A percentile compares a stretch with the other conserved stretches of the same genome.
Evolutionary conservation across 2,113 vertebrate species (phyloP).

Genomic region (Nycticorax nycticorax): DNA sequence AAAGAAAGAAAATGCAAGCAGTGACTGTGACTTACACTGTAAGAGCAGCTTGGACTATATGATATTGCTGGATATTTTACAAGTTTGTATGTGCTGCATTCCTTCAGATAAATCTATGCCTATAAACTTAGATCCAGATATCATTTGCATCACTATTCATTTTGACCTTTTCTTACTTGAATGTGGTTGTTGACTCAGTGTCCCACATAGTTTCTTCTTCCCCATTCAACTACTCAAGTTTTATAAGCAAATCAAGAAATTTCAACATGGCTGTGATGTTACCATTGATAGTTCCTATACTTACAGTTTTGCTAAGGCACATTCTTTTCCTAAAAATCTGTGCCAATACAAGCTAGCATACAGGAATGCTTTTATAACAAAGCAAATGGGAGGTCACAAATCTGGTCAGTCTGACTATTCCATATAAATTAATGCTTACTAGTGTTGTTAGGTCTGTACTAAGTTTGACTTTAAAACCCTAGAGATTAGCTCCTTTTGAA

Average conservation of each 20-base stretch:
- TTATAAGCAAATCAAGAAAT: neutral
- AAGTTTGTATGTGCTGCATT: neutral
- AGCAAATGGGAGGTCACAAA: neutral
- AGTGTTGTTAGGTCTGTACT: neutral
- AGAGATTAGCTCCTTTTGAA: neutral
- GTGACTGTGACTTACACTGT: neutral
- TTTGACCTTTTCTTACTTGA: neutral
- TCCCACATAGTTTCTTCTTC: neutral
- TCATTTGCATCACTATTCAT: neutral
- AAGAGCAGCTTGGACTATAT: neutral
- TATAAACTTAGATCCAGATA: neutral
- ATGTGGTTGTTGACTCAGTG: neutral
- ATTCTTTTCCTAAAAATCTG: neutral
- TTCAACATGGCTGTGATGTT: neutral
- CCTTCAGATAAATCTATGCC: neutral
- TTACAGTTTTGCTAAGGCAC: neutral
- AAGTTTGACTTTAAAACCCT: neutral
- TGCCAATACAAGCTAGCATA: neutral
- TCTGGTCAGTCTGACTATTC: neutral
- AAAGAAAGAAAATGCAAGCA: neutral
- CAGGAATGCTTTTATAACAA: neutral
- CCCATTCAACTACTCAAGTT: neutral
- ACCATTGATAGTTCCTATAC: neutral
- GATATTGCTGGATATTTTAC: neutral
- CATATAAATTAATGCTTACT: neutral